A percentile compares a stretch with the other conserved stretches of the same genome.
phyloP scores from a whole-genome alignment of 53 echinoderm and acorn worm species.

The Henricia sp. region DNA sequence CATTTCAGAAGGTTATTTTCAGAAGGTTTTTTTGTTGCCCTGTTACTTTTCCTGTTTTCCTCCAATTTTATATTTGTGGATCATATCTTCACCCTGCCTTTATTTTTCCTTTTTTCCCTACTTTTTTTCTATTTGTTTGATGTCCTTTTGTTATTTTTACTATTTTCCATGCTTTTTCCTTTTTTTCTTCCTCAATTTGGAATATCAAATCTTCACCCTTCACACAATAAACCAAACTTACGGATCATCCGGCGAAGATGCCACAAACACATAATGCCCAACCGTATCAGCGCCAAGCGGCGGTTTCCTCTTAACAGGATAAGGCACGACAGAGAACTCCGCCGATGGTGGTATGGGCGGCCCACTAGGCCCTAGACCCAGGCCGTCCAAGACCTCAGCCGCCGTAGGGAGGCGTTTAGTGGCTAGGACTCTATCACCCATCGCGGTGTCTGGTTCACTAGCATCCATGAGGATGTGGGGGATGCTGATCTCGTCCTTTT shows the following conservation, averaged over 20 bases:
- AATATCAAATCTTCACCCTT: no score
- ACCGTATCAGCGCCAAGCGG: conserved; percentile 81
- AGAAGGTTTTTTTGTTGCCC: no score
- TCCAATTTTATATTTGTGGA: no score
- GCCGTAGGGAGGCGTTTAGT: conserved; percentile 74
- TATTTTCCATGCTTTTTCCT: no score
- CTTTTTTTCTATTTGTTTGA: no score
- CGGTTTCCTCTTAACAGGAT: conserved; percentile 94
- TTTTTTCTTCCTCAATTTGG: no score
- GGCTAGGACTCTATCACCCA: conserved; percentile 77
- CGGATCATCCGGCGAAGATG: conserved; percentile 96
- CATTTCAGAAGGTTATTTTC: no score
- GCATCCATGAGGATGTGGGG: conserved; percentile 96
- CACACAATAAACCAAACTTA: conserved; percentile 62
- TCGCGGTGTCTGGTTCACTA: conserved; percentile 80
- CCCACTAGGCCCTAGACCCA: conserved; percentile 93
- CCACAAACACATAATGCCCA: conserved; percentile 93
- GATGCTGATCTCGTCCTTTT: conserved; percentile 87
- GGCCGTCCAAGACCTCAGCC: conserved; percentile 88
- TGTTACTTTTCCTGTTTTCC: no score
- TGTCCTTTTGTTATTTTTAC: no score
- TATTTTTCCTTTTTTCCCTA: no score
- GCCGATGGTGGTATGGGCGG: conserved; percentile 97
- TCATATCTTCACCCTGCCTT: no score
- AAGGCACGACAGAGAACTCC: conserved; percentile 93